Conservation (phyloP, 53 echinoderm and acorn worm species). For the Hippasteria phrygiana region DNA sequence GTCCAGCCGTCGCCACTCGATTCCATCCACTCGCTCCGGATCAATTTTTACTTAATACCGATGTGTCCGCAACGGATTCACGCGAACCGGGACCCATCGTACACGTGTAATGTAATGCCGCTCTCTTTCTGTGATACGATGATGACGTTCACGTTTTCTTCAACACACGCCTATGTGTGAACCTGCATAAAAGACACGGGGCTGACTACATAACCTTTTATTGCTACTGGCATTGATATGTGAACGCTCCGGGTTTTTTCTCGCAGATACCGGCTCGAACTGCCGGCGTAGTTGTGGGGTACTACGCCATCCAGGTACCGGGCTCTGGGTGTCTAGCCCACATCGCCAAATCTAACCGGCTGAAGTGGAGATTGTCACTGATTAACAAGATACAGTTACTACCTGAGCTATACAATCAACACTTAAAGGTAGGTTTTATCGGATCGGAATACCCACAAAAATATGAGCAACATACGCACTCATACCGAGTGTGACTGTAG, state of each 20-base stretch:
- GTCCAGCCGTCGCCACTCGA: conserved; percentile 31
- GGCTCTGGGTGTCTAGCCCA: not conserved
- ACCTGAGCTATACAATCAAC: not conserved
- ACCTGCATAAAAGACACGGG: not conserved
- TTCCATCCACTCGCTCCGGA: conserved; percentile 19
- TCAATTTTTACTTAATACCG: conserved; percentile 40
- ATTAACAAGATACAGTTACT: conserved; percentile 13
- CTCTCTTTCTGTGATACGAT: not conserved
- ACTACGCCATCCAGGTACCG: not conserved
- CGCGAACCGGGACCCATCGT: not conserved
- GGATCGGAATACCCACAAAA: not conserved
- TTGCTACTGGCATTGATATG: conserved; percentile 27
- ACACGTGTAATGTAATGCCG: not conserved
- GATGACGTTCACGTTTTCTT: not conserved
- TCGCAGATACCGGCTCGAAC: not conserved
- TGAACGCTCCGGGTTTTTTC: not conserved
- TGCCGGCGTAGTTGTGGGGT: not conserved
- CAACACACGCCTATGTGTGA: not conserved
- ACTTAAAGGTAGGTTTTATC: conserved; percentile 16
- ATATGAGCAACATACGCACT: too few species aligned
- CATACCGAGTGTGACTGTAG: too few species aligned
- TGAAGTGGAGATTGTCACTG: not conserved
- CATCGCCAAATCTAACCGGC: not conserved
- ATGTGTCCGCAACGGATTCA: conserved; percentile 7
- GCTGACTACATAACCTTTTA: not conserved